phyloP scores from a whole-genome alignment of 1,140 invertebrate species.

The Temnothorax curvispinosus region DNA sequence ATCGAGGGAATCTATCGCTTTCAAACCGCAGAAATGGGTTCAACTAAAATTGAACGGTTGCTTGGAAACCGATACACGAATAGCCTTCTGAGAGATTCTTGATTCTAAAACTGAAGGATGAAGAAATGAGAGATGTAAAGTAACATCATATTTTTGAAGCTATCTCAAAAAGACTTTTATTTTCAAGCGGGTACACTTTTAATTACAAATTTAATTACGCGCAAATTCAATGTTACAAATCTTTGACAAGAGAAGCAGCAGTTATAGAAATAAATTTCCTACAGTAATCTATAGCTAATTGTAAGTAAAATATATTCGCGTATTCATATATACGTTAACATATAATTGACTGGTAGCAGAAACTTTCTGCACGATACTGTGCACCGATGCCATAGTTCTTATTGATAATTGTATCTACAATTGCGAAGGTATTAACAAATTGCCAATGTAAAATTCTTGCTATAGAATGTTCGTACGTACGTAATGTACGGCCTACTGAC shows the following conservation, averaged over 20 bases:
- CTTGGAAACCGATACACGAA: not conserved
- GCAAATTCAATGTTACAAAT: not conserved
- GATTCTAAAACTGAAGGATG: not conserved
- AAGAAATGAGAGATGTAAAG: not conserved
- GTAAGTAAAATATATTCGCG: not conserved
- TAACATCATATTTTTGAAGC: not conserved
- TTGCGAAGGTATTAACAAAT: constrained; percentile 8
- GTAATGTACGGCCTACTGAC: constrained; percentile 26
- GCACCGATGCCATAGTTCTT: not conserved
- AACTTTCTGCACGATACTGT: not conserved
- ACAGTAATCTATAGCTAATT: not conserved
- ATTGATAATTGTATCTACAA: constrained; percentile 1
- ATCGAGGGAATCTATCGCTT: not conserved
- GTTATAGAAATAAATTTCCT: not conserved
- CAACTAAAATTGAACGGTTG: not conserved
- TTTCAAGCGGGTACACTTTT: not conserved
- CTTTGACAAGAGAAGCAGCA: not conserved
- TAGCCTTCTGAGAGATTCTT: not conserved
- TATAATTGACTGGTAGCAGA: not conserved
- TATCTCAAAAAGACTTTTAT: not conserved
- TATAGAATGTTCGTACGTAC: not conserved
- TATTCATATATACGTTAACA: not conserved
- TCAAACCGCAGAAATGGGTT: not conserved
- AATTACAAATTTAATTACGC: not conserved
- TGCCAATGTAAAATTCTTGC: constrained; percentile 29